Evolutionary conservation across 1,140 invertebrate genomes (phyloP), one percentile per base, ranked within the genome.

Genomic region (Heliconius hermathena): DNA sequence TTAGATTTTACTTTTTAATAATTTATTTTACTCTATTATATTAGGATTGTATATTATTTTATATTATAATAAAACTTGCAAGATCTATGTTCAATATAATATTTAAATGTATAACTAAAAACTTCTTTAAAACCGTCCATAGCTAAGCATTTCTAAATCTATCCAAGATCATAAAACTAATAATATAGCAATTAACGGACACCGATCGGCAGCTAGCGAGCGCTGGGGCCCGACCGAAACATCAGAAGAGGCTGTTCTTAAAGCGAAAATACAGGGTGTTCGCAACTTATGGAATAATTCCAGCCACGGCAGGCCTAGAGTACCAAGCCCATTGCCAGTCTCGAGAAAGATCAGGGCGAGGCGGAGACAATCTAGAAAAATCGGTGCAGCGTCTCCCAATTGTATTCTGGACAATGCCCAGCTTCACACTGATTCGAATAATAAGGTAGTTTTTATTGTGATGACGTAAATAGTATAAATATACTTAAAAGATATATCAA

Each of bases 161-260:
- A 16, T 66, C 60, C 22, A 66, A 66, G 60, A 66, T 66, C 1
- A 29, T 29, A 66, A 66, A 66, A 26, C 3, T 66, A 66, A 20
- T 72, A 72, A 36, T 78, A 78, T 78, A 49, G 46, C 46, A 91
- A 88, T 87, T 91, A 94, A 93, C 85, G 87, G 84, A 82, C 89
- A 91, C 91, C 86, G 72, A 91, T 94, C 88, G 91, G 89, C 93
- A 94, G 93, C 88, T 94, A 94, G 93, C 91, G 93, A 88, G 91
- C 93, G 90, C 90, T 92, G 90, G 89, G 88, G 85, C 87, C 85
- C 89, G 86, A 84, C 74, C 81, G 87, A 86, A 72, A 84, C 86
- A 78, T 81, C 81, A 54, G 92, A 90, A 80, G 91, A 93, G 83
- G 89, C 90, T 60, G 85, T 81, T 9, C 77, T 94, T 29, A 90